Evolutionary conservation across 2,113 vertebrate species (phyloP).

Genomic region (Ia io): DNA sequence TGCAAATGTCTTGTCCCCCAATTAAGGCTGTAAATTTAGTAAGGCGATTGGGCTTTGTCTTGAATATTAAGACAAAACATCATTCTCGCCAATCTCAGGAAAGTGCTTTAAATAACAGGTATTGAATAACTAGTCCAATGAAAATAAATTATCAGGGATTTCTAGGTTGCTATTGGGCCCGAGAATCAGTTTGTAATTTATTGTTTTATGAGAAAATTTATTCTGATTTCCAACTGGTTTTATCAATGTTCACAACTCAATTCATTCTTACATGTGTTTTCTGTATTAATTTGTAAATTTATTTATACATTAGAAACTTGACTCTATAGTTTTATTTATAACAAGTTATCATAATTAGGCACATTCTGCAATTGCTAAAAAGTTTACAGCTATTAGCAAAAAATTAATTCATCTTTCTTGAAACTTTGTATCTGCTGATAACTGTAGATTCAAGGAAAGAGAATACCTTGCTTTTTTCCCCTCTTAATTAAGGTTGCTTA

Average conservation of each 20-base stretch:
- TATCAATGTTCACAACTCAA: background rate
- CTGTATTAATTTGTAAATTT: background rate
- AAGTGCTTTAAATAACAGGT: background rate
- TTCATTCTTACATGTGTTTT: background rate
- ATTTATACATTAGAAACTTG: background rate
- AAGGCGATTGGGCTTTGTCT: background rate
- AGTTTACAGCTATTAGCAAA: slow-evolving; percentile 33
- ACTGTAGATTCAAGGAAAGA: slow-evolving; percentile 4
- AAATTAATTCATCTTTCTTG: background rate
- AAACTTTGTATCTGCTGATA: slow-evolving; percentile 54
- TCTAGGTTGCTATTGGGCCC: background rate
- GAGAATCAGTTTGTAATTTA: background rate
- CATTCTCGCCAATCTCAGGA: background rate
- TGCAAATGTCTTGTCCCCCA: background rate
- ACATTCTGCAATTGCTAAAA: background rate
- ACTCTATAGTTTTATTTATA: background rate
- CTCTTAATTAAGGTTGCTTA: slow-evolving; percentile 53
- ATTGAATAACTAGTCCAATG: background rate
- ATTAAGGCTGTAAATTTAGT: background rate
- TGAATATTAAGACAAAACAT: background rate
- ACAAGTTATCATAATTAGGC: background rate
- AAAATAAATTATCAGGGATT: background rate
- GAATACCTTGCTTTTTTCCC: background rate
- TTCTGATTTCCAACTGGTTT: background rate
- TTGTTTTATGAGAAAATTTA: background rate